Conservation (phyloP, 2,888 invertebrate genomes). For the Copidosoma aretas region DNA sequence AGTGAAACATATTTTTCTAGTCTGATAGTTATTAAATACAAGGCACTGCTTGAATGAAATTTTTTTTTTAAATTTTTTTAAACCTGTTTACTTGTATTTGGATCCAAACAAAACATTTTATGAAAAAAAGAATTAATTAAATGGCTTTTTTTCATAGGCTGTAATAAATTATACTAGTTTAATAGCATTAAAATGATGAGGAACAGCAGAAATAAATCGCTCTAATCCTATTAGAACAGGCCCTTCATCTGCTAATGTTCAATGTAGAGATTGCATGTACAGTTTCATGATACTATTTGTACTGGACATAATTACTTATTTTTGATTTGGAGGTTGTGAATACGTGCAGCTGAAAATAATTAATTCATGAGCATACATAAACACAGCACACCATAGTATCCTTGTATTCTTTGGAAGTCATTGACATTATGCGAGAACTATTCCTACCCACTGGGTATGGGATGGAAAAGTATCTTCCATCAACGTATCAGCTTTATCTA, state of each 20-base stretch:
- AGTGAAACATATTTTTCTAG: constrained; percentile 62
- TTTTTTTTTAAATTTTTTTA: constrained; percentile 71
- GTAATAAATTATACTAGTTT: constrained; percentile 66
- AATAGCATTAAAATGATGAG: constrained; percentile 69
- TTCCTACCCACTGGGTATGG: constrained; percentile 71
- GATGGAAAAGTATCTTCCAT: constrained; percentile 78
- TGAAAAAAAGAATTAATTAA: background rate
- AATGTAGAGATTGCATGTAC: constrained; percentile 80
- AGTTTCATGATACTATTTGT: constrained; percentile 88
- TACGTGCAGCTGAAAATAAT: constrained; percentile 71
- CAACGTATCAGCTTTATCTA: constrained; percentile 98
- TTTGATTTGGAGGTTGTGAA: constrained; percentile 73
- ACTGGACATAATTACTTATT: constrained; percentile 91
- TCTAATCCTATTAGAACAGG: constrained; percentile 80
- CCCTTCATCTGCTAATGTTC: constrained; percentile 75
- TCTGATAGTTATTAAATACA: constrained; percentile 89
- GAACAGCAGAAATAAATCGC: constrained; percentile 76
- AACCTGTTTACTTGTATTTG: constrained; percentile 71
- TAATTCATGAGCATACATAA: constrained; percentile 5
- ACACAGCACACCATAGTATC: no score
- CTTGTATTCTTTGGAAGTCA: constrained; percentile 4
- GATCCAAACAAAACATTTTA: constrained; percentile 46
- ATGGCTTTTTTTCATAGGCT: no score
- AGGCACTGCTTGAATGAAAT: constrained; percentile 88
- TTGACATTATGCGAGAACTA: constrained; percentile 10